A percentile compares a stretch with the other conserved stretches of the same genome.
Conservation (phyloP, 2,888 invertebrate genomes). For the Holacanthella duospinosa region DNA sequence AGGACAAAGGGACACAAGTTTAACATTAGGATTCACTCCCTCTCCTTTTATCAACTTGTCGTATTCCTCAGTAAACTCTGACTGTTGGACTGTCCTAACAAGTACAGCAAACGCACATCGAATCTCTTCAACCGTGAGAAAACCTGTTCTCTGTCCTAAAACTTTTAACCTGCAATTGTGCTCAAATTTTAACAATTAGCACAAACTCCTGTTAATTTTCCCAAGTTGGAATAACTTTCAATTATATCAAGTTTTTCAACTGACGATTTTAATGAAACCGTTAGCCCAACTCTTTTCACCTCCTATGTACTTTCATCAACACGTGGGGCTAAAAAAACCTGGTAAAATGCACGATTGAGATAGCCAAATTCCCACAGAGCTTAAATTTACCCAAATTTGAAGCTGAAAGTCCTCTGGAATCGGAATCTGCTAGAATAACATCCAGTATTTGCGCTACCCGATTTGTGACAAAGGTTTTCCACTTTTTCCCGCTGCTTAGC, state of each 20-base stretch:
- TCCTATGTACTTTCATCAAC: too few species aligned
- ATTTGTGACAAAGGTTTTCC: conserved; percentile 30
- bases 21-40: not conserved
- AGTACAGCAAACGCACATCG: not conserved
- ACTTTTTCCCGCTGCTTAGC: conserved; percentile 14
- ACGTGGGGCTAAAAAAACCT: too few species aligned
- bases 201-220: not conserved
- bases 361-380: conserved; percentile 12
- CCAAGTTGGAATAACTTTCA: not conserved
- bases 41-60: not conserved
- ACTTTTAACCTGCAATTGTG: not conserved
- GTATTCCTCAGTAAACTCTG: not conserved
- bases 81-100: not conserved
- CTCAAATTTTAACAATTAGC: not conserved
- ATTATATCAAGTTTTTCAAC: not conserved
- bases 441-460: conserved; percentile 22
- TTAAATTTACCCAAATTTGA: not conserved
- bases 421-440: conserved; percentile 6
- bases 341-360: too few species aligned
- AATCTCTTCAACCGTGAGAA: not conserved
- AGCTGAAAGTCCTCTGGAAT: conserved; percentile 9
- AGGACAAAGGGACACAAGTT: conserved; percentile 11
- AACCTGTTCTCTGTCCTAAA: not conserved
- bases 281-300: too few species aligned
- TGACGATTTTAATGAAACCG: too few species aligned